Percentiles rank a stretch among this genome's conserved stretches.
phyloP scores from a whole-genome alignment of 2,797 vertebrate species.

The Gastrophryne carolinensis region DNA sequence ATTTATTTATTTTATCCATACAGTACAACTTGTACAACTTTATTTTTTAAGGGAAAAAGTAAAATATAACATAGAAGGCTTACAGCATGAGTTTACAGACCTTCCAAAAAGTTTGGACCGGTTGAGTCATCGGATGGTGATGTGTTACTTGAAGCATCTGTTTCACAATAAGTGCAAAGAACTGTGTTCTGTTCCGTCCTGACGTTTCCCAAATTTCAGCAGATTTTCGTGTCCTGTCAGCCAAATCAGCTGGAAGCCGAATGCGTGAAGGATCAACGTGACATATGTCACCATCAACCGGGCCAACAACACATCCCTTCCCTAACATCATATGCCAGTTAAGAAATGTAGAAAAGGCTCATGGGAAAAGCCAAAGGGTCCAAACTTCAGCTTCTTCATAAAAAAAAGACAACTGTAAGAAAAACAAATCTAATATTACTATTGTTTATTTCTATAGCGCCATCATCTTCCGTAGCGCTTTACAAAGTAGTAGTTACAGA shows the following conservation, averaged over 20 bases:
- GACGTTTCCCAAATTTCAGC: slow-evolving; percentile 31
- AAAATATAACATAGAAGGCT: background rate
- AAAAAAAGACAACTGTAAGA: too few species aligned
- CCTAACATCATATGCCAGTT: slow-evolving; percentile 22
- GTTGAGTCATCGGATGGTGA: slow-evolving; percentile 41
- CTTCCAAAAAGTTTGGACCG: slow-evolving; percentile 28
- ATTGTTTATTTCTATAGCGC: too few species aligned
- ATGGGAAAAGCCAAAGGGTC: background rate
- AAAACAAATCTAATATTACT: too few species aligned
- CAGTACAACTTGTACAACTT: too few species aligned
- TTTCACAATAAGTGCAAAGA: slow-evolving; percentile 43
- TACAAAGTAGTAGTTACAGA: too few species aligned
- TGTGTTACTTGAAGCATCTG: slow-evolving; percentile 47
- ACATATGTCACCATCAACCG: slow-evolving; percentile 47
- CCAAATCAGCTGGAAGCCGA: slow-evolving; percentile 44
- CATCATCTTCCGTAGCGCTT: too few species aligned
- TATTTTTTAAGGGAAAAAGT: too few species aligned
- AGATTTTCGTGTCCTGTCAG: slow-evolving; percentile 46
- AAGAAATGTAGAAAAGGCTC: background rate
- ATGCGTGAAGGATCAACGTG: slow-evolving; percentile 34
- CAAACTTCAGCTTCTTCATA: too few species aligned
- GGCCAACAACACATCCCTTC: slow-evolving; percentile 36
- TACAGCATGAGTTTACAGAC: too few species aligned
- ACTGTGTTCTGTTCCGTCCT: slow-evolving; percentile 22
- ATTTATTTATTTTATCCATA: too few species aligned